Conservation (phyloP, 2,888 invertebrate genomes). For the Tortrix viridana region DNA sequence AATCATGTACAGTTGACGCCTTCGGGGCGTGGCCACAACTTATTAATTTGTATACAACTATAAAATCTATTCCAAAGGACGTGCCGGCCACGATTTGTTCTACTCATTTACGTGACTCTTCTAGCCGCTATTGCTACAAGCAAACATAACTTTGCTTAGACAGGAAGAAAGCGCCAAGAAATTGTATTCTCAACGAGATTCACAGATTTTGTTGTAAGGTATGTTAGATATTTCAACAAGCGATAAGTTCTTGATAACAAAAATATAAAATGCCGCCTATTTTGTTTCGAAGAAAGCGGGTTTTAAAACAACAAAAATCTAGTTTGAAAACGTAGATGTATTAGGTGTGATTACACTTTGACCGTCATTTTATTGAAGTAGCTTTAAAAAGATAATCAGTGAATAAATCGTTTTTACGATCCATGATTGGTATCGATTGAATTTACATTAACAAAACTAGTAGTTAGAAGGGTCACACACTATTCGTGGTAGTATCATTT, state of each 20-base stretch:
- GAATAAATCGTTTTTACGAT: neutral
- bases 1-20: constrained; percentile 79
- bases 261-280: constrained; percentile 4
- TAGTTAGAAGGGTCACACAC: too few species aligned
- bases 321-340: neutral
- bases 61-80: constrained; percentile 68
- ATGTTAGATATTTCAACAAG: constrained; percentile 12
- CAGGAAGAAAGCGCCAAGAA: constrained; percentile 3
- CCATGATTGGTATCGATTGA: neutral
- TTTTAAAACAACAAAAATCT: constrained; percentile 7
- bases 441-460: too few species aligned
- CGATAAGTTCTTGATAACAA: constrained; percentile 14
- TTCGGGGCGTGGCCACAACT: constrained; percentile 74
- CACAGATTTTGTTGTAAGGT: constrained; percentile 17
- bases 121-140: too few species aligned
- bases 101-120: constrained; percentile 5
- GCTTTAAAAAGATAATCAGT: neutral
- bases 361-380: neutral
- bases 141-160: too few species aligned
- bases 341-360: neutral
- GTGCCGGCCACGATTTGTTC: constrained; percentile 38
- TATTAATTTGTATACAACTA: constrained; percentile 79
- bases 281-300: constrained; percentile 13
- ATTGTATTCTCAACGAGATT: constrained; percentile 16
- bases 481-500: too few species aligned